A percentile compares a stretch with the other conserved stretches of the same genome.
These are phyloP conservation scores for Donacobius atricapilla DNA, from an alignment of 2,113 vertebrate genomes.

Conservation along the genomic window DNA sequence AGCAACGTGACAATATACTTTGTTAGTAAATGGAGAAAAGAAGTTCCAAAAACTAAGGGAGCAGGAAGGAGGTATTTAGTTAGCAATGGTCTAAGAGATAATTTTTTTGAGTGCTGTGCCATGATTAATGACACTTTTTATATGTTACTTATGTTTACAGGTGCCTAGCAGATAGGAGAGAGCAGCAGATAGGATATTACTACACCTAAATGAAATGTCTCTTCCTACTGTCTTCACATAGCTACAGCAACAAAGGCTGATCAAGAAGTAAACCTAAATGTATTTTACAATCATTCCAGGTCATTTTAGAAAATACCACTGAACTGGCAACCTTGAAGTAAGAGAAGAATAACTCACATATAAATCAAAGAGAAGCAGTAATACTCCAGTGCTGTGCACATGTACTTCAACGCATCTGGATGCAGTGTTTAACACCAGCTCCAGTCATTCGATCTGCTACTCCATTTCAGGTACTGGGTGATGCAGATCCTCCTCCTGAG, in stretches of 20 bases:
- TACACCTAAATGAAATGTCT: background rate
- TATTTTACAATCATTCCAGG: background rate
- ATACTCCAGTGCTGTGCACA: background rate
- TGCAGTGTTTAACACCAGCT: background rate
- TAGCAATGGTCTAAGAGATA: background rate
- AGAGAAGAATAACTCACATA: background rate
- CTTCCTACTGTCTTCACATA: background rate
- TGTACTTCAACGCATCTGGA: background rate
- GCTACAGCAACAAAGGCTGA: background rate
- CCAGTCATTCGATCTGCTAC: background rate
- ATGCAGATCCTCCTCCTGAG: background rate
- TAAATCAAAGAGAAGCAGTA: background rate
- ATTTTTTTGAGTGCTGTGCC: background rate
- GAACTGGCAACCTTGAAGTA: background rate
- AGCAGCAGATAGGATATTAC: background rate
- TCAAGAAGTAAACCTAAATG: background rate
- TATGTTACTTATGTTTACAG: constrained; percentile 14
- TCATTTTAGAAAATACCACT: background rate
- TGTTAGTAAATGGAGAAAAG: background rate
- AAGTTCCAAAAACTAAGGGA: background rate
- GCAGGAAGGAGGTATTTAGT: background rate
- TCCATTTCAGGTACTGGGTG: background rate
- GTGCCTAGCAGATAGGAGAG: constrained; percentile 42
- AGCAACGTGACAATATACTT: background rate
- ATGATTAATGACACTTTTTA: background rate